Percentiles rank a stretch among this genome's conserved stretches.
Conservation (phyloP, 2,888 invertebrate species). For the Drosophila greeni region DNA sequence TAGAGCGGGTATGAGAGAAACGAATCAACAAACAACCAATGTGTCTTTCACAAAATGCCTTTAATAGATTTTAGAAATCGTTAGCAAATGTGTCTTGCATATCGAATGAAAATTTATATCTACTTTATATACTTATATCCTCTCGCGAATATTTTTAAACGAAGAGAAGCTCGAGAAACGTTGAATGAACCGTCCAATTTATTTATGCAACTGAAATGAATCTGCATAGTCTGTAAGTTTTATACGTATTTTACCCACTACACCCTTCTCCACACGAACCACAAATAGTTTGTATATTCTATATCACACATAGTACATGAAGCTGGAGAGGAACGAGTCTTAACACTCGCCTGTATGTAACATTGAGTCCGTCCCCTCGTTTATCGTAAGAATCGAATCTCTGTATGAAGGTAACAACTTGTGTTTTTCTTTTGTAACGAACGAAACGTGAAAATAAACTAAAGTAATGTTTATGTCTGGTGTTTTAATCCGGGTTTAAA, state of each 20-base stretch:
- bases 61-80: slow-evolving; percentile 75
- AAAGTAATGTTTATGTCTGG: slow-evolving; percentile 34
- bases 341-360: slow-evolving; percentile 14
- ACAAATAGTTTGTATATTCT: slow-evolving; percentile 51
- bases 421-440: slow-evolving; percentile 54
- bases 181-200: slow-evolving; percentile 51
- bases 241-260: slow-evolving; percentile 43
- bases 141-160: slow-evolving; percentile 24
- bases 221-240: slow-evolving; percentile 64
- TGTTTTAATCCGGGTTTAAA: not conserved
- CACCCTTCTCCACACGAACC: slow-evolving; percentile 24
- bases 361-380: slow-evolving; percentile 52
- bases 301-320: slow-evolving; percentile 44
- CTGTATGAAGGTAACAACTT: slow-evolving; percentile 33
- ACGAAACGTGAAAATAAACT: slow-evolving; percentile 46
- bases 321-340: slow-evolving; percentile 25
- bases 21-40: slow-evolving; percentile 28
- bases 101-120: slow-evolving; percentile 46
- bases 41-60: slow-evolving; percentile 73
- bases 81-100: slow-evolving; percentile 48
- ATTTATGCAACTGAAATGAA: slow-evolving; percentile 58
- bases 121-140: slow-evolving; percentile 10
- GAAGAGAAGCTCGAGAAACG: slow-evolving; percentile 31
- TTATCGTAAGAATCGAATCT: slow-evolving; percentile 50
- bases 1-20: slow-evolving; percentile 23